phyloP scores from a whole-genome alignment of 2,888 invertebrate genomes.

The Nycteola revayana region DNA sequence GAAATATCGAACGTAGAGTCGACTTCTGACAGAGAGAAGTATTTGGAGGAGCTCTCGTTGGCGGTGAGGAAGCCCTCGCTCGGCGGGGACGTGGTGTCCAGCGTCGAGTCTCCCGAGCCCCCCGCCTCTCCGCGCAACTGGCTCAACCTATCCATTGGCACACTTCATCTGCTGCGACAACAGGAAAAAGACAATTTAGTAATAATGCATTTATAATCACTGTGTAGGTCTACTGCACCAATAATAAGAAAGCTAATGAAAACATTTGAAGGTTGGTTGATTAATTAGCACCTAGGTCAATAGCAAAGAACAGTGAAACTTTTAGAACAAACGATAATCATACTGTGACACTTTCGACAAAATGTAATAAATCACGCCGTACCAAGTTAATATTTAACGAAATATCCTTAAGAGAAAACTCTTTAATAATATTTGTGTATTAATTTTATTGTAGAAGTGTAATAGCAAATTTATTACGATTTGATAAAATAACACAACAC shows the following conservation, averaged over 20 bases:
- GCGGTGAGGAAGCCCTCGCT: slow-evolving; percentile 71
- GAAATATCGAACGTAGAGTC: slow-evolving; percentile 65
- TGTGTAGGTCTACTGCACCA: slow-evolving; percentile 27
- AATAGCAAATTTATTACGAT: slow-evolving; percentile 48
- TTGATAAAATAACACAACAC: slow-evolving; percentile 75
- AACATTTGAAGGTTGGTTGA: slow-evolving; percentile 65
- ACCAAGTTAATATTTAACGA: slow-evolving; percentile 39
- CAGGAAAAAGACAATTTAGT: slow-evolving; percentile 38
- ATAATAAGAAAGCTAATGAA: slow-evolving; percentile 52
- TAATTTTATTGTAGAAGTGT: slow-evolving; percentile 28
- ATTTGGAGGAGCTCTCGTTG: slow-evolving; percentile 69
- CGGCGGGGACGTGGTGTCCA: slow-evolving; percentile 62
- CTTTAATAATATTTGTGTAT: slow-evolving; percentile 20
- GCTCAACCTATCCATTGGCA: slow-evolving; percentile 75
- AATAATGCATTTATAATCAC: slow-evolving; percentile 28
- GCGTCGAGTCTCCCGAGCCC: slow-evolving; percentile 61
- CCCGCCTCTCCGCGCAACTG: slow-evolving; percentile 67
- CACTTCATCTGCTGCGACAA: slow-evolving; percentile 72
- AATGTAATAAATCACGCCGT: slow-evolving; percentile 37
- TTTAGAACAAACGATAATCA: slow-evolving; percentile 71
- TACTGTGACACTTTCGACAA: slow-evolving; percentile 72
- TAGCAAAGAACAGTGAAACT: slow-evolving; percentile 75
- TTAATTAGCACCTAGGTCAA: slow-evolving; percentile 75
- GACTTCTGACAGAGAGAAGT: slow-evolving; percentile 69
- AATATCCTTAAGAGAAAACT: slow-evolving; percentile 32